These are phyloP conservation scores for Nasonovia ribisnigri DNA, from an alignment of 2,888 invertebrate genomes.

Conservation along the genomic window DNA sequence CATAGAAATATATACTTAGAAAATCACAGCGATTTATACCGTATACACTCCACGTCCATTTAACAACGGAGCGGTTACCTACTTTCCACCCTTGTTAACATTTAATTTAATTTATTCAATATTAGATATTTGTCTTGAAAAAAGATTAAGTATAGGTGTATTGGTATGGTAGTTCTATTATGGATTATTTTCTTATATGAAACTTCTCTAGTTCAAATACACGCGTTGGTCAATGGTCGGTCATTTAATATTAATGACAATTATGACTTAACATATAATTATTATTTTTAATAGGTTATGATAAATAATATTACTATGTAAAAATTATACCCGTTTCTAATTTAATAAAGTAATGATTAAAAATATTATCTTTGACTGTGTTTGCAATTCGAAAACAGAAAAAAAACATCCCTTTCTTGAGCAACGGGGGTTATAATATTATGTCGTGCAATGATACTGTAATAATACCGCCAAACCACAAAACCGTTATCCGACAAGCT, in stretches of 20 bases:
- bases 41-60: no score
- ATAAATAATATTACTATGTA: not conserved
- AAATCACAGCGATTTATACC: no score
- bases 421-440: not conserved
- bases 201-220: not conserved
- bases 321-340: not conserved
- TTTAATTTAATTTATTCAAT: no score
- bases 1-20: no score
- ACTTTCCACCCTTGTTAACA: no score
- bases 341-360: not conserved
- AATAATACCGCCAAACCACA: not conserved
- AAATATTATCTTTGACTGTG: not conserved
- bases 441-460: not conserved
- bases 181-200: no score
- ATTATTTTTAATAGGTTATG: not conserved
- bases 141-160: no score
- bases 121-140: not conserved
- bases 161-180: not conserved
- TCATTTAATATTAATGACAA: not conserved
- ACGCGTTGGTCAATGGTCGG: not conserved
- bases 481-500: conserved; percentile 34
- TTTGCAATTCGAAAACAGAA: not conserved
- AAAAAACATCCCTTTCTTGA: not conserved
- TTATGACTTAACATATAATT: not conserved
- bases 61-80: no score